Conservation (phyloP, 2,888 invertebrate species). For the Ephialtes manifestator region DNA sequence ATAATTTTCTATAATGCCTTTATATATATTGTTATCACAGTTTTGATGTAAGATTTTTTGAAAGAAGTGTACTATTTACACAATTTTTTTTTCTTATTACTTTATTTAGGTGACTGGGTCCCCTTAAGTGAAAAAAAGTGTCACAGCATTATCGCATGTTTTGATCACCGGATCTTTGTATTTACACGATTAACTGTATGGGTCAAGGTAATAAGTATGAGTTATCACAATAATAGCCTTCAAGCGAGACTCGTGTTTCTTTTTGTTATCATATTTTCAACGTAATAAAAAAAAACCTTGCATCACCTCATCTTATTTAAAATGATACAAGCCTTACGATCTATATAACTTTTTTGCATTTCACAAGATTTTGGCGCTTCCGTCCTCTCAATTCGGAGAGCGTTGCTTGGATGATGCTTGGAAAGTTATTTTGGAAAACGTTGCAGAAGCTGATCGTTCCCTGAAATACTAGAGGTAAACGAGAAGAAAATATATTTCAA, state of each 20-base stretch:
- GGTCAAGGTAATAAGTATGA: slow-evolving; percentile 6
- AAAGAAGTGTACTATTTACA: too few relatives aligned
- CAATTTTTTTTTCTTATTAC: too few relatives aligned
- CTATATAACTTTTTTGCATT: neutral
- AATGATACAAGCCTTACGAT: neutral
- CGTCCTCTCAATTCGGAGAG: neutral
- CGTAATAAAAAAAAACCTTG: slow-evolving; percentile 1
- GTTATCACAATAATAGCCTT: slow-evolving; percentile 8
- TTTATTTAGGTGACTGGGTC: too few relatives aligned
- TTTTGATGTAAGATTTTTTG: too few relatives aligned
- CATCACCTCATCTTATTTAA: neutral
- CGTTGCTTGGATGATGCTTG: neutral
- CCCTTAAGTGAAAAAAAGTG: slow-evolving; percentile 10
- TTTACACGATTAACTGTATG: neutral
- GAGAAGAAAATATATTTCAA: neutral
- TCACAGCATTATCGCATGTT: neutral
- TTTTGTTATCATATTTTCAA: slow-evolving; percentile 14
- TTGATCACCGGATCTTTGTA: slow-evolving; percentile 4
- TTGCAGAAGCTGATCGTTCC: neutral
- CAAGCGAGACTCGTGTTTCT: neutral
- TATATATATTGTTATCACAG: too few relatives aligned
- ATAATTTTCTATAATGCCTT: too few relatives aligned
- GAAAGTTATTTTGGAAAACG: neutral
- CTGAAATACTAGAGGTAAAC: neutral
- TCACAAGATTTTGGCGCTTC: neutral